Evolutionary conservation across 2,888 invertebrate species (phyloP).

Genomic region (Smittia sp.): DNA sequence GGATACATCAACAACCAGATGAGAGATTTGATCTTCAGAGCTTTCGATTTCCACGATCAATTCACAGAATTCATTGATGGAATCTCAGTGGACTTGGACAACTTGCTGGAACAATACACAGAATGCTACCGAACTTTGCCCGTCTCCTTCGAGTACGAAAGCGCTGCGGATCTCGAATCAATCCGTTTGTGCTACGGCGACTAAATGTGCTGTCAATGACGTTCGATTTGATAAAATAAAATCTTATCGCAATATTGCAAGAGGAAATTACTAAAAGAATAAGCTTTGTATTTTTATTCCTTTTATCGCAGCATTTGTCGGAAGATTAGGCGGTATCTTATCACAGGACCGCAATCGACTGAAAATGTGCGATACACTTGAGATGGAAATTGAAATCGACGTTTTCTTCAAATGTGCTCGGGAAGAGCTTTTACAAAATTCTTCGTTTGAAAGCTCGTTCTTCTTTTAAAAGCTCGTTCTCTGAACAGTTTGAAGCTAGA

Average conservation of each 20-base stretch:
- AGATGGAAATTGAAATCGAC: too few species aligned
- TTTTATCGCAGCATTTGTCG: background rate
- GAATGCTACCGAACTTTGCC: conserved; percentile 2
- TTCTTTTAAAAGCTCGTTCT: too few species aligned
- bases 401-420: too few species aligned
- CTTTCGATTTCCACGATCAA: background rate
- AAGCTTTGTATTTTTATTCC: background rate
- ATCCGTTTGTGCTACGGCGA: background rate
- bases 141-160: background rate
- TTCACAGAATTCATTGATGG: conserved; percentile 16
- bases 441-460: too few species aligned
- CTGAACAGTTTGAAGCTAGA: too few species aligned
- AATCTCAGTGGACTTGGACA: conserved; percentile 22
- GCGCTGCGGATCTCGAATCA: background rate
- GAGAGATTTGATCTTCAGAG: background rate
- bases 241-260: background rate
- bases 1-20: background rate
- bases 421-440: too few species aligned
- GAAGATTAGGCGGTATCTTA: background rate
- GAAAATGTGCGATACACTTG: too few species aligned
- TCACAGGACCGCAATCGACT: too few species aligned
- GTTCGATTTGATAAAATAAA: conserved; percentile 14
- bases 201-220: background rate
- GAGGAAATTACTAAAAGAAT: background rate
- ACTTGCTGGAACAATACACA: background rate